Percentiles rank a stretch among this genome's conserved stretches.
Conservation (phyloP, 2,797 vertebrate species). For the Bucorvus abyssinicus region DNA sequence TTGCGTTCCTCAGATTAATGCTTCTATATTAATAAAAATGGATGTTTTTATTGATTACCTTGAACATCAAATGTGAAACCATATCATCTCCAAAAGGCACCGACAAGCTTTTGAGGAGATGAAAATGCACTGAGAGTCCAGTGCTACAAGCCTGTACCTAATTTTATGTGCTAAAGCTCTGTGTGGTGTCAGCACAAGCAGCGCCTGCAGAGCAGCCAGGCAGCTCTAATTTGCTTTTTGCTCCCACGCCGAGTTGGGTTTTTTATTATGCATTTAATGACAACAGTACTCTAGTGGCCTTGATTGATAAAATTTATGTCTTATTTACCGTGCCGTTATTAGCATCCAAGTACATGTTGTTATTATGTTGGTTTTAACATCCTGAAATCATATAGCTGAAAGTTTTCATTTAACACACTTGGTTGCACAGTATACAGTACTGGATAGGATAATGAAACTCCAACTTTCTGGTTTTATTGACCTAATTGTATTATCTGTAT, state of each 20-base stretch:
- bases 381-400: background rate
- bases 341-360: background rate
- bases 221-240: background rate
- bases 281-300: background rate
- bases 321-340: conserved; percentile 5
- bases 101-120: background rate
- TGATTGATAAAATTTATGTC: conserved; percentile 23
- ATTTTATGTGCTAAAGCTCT: background rate
- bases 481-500: background rate
- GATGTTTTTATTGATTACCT: background rate
- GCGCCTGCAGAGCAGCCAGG: background rate
- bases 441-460: conserved; percentile 1
- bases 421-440: background rate
- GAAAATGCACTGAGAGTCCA: background rate
- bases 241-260: background rate
- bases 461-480: conserved; percentile 12
- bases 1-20: background rate
- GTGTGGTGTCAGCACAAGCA: background rate
- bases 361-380: conserved; percentile 44
- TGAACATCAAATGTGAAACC: background rate
- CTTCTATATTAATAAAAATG: background rate
- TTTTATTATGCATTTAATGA: conserved; percentile 25
- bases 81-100: background rate
- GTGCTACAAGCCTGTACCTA: background rate
- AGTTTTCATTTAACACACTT: conserved; percentile 19